Evolutionary conservation across 1,140 invertebrate genomes (phyloP).

Genomic region (Portunus trituberculatus): DNA sequence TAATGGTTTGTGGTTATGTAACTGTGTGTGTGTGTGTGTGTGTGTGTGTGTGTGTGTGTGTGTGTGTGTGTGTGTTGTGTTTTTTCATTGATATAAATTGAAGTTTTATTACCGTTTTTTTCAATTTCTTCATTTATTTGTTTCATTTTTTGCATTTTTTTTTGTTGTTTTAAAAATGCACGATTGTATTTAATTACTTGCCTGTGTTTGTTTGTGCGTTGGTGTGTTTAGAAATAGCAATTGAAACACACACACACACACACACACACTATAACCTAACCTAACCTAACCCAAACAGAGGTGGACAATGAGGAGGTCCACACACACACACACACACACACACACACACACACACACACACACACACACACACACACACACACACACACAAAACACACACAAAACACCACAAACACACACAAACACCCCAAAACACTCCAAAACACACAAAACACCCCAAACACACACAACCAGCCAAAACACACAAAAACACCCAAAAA

Average conservation of each 20-base stretch:
- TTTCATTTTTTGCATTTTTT: neutral
- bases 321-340: neutral
- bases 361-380: no score
- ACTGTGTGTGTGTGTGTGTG: neutral
- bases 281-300: neutral
- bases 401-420: no score
- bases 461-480: constrained; percentile 9
- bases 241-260: constrained; percentile 11
- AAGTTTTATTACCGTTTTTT: neutral
- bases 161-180: no score
- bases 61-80: neutral
- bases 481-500: neutral
- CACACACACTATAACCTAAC: neutral
- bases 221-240: neutral
- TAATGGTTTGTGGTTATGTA: neutral
- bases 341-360: no score
- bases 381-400: no score
- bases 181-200: no score
- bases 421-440: neutral
- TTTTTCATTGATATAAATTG: neutral
- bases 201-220: no score
- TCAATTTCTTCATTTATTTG: neutral
- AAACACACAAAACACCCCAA: neutral
- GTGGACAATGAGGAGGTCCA: constrained; percentile 54
- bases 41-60: neutral